Evolutionary conservation across 1,140 invertebrate species (phyloP).

Genomic region (Bombus ignitus): DNA sequence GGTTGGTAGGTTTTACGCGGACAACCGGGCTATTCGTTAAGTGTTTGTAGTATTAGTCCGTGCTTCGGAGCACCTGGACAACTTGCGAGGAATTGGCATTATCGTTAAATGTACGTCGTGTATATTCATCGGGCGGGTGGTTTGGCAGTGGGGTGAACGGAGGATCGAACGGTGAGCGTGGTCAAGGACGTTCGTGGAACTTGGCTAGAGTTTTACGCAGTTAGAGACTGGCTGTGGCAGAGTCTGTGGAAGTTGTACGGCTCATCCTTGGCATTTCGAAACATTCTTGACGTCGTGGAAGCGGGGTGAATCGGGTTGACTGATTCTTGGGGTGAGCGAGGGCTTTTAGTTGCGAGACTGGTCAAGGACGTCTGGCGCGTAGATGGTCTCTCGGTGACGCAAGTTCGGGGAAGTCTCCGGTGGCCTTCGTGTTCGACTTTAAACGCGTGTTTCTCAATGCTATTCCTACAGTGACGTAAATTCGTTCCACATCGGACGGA

Average conservation of each 20-base stretch:
- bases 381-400: neutral
- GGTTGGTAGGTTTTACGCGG: neutral
- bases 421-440: neutral
- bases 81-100: no score
- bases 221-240: neutral
- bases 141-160: neutral
- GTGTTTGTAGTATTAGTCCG: no score
- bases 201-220: neutral
- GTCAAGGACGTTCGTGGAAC: slow-evolving; percentile 16
- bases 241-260: neutral
- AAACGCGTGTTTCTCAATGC: neutral
- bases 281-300: neutral
- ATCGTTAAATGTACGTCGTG: no score
- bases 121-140: neutral
- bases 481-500: no score
- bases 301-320: neutral
- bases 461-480: neutral
- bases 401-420: neutral
- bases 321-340: neutral
- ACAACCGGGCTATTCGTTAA: neutral
- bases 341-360: neutral
- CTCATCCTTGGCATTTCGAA: slow-evolving; percentile 5
- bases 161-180: neutral
- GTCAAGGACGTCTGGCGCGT: slow-evolving; percentile 4
- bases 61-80: no score